Base-by-base conservation (phyloP, 2,797 vertebrate genomes). In the Atherinosoma microstoma region DNA sequence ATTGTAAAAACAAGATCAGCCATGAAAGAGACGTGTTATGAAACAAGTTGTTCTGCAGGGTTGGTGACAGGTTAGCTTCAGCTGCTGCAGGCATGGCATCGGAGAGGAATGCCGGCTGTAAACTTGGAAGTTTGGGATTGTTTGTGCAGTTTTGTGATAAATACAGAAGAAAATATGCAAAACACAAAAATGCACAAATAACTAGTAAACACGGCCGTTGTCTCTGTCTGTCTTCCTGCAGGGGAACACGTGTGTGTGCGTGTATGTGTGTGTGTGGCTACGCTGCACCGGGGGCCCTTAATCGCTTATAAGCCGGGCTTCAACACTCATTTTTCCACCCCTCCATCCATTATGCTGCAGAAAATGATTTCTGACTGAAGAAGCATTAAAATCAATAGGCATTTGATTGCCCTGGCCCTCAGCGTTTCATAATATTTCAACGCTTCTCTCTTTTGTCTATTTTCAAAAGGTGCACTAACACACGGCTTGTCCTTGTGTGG, bases 361-460 rank as follows among this genome's bases (percentile, higher is more conserved):
- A 91, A 92, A 93, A 93, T 92, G 85, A 84, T 84, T 86, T 86
- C 84, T 92, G 87, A 90, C 85, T 86, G 78, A 82, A 87, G 85
- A 88, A 35, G 64, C 84, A 83, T 88, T 90, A 79, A 88, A 93
- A 93, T 94, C 92, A 91, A 93, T 94, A 92, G 84, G 76, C 81
- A 56, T 88, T 87, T 90, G 90, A 91, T 91, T 92, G 88, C 84
- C 75, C 78, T 57, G 1, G 82, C 84, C 86, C 65, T 62, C 27
- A 64, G 84, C 63, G 42, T 82, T 91, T 91, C 72, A 73, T 90
- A 87, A 91, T 84, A 84, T 77, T 84, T 59, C 67, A 45, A 56
- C 36, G 74, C 78, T 59, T 63, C 67, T 75, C 68, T 68, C 84
- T 86, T 49, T 83, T 86, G 87, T 88, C 84, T 87, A 68, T 82